These are phyloP conservation scores for Eristalis intricaria DNA, from an alignment of 2,888 invertebrate genomes.

Conservation along the genomic window DNA sequence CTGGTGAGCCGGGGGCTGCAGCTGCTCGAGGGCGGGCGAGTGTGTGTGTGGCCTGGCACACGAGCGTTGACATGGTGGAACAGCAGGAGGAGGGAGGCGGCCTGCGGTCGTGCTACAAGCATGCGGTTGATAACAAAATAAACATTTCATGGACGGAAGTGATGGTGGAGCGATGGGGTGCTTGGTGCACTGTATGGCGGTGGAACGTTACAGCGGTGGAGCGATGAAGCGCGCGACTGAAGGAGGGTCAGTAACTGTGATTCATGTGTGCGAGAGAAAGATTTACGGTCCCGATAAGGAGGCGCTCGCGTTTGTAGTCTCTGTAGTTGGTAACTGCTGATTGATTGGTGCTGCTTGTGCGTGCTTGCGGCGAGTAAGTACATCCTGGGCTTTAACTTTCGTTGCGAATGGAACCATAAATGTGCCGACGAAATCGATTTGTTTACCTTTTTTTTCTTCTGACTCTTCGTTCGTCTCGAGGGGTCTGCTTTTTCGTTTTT, in stretches of 20 bases:
- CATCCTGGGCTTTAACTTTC: slow-evolving; percentile 38
- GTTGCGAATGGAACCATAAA: slow-evolving; percentile 29
- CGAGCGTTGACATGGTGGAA: not conserved
- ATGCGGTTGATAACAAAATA: not conserved
- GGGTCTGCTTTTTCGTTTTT: not conserved
- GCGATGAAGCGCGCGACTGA: not conserved
- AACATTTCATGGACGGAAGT: not conserved
- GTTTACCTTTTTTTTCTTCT: slow-evolving; percentile 42
- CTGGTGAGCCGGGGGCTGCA: not conserved
- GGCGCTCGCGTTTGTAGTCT: slow-evolving; percentile 40
- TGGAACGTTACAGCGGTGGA: not conserved
- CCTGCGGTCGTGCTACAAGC: not conserved
- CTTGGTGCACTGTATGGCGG: not conserved
- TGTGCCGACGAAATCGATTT: slow-evolving; percentile 48
- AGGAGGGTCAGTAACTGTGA: slow-evolving; percentile 64
- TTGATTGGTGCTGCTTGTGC: slow-evolving; percentile 1
- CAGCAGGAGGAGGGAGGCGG: not conserved
- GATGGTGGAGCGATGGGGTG: not conserved
- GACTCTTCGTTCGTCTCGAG: slow-evolving; percentile 3
- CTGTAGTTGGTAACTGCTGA: slow-evolving; percentile 28
- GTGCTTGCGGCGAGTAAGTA: slow-evolving; percentile 18
- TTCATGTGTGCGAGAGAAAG: slow-evolving; percentile 42
- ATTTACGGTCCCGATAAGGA: slow-evolving; percentile 64
- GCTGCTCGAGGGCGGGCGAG: not conserved
- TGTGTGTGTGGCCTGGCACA: not conserved